Percentiles rank a stretch among this genome's conserved stretches.
Conservation (phyloP, 2,888 invertebrate species). For the Dryocosmus kuriphilus region DNA sequence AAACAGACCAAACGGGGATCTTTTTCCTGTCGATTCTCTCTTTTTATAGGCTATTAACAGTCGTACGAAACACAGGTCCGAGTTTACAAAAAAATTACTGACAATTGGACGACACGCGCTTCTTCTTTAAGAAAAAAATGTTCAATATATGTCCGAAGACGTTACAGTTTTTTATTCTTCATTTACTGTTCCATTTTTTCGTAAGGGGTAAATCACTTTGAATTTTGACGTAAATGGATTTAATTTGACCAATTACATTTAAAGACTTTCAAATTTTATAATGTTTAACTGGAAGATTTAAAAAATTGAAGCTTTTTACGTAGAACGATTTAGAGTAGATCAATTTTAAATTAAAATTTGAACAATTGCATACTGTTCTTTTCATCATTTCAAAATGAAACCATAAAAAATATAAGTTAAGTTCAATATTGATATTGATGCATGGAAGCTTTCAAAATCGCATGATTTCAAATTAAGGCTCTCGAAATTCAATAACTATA, state of each 20-base stretch:
- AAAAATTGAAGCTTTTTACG: no score
- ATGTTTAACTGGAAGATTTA: no score
- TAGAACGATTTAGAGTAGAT: no score
- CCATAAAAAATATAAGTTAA: no score
- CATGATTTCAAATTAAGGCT: no score
- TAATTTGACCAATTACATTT: background rate
- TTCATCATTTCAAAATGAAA: no score
- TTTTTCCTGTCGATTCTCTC: slow-evolving; percentile 15
- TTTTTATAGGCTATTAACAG: slow-evolving; percentile 18
- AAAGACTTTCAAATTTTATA: no score
- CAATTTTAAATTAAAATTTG: no score
- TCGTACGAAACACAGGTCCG: background rate
- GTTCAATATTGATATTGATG: no score
- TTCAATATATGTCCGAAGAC: background rate
- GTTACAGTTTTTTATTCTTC: background rate
- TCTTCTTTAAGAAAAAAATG: background rate
- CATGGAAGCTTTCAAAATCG: no score
- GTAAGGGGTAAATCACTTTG: background rate
- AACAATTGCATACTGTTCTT: no score
- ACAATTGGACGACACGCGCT: background rate
- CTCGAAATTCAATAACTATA: no score
- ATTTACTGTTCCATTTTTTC: background rate
- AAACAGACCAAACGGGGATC: background rate
- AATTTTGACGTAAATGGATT: background rate
- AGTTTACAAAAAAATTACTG: slow-evolving; percentile 3